A percentile compares a stretch with the other conserved stretches of the same genome.
These are phyloP conservation scores for Phocides pigmalion DNA, from an alignment of 1,140 invertebrate species.

Conservation along the genomic window DNA sequence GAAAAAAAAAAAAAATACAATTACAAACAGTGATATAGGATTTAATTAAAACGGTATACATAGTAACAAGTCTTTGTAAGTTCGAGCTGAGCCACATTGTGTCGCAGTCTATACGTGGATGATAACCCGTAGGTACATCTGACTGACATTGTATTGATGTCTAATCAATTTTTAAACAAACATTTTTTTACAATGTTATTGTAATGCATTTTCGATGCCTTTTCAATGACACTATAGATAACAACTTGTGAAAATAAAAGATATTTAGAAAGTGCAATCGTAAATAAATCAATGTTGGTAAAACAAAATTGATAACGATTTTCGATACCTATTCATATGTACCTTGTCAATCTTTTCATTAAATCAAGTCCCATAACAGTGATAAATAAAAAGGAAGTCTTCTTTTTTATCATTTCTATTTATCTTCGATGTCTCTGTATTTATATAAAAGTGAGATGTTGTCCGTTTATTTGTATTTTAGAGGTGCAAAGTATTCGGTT, in stretches of 20 bases:
- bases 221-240: slow-evolving; percentile 5
- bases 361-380: no score
- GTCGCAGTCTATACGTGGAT: neutral
- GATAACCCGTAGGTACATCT: neutral
- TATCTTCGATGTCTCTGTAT: no score
- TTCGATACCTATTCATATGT: neutral
- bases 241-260: neutral
- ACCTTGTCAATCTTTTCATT: no score
- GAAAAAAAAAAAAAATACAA: no score
- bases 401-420: no score
- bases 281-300: neutral
- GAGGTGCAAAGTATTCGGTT: no score
- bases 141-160: neutral
- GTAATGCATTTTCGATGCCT: slow-evolving; percentile 9
- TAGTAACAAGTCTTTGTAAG: no score
- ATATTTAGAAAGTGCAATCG: neutral
- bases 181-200: slow-evolving; percentile 7
- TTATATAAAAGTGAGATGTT: no score
- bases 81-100: neutral
- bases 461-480: no score
- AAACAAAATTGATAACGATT: neutral
- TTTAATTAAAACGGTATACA: no score
- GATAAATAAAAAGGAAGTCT: no score
- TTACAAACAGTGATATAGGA: no score
- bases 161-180: neutral